Base-by-base conservation (phyloP, 2,888 invertebrate genomes). In the Steinernema scapterisci region DNA sequence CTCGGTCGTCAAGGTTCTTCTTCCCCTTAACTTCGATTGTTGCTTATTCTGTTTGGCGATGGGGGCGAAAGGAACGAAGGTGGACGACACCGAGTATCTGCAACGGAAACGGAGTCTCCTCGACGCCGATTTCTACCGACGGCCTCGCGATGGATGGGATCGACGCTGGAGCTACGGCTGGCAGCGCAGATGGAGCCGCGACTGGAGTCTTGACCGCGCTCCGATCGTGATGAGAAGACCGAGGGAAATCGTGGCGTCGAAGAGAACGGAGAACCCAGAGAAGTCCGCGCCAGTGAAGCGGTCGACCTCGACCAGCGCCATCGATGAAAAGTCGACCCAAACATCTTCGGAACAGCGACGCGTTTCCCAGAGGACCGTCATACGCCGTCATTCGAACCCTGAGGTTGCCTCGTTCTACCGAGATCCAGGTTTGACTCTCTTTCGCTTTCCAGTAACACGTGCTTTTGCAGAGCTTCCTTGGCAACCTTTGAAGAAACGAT, bases 181-280 rank as follows among this genome's bases (percentile, higher is more conserved):
- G 52, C 19, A 23, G 23, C 27, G 63, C 25, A 21, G 38, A 25
- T 63, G 63, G 63, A 63, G 31, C 19, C 27, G 63, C 63, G 38
- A 63, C 16, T 63, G 63, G 63, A 63, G 63, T n/a, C 16, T 63
- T 31, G 63, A 63, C 21, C 19, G 21, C 23, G 21, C 23, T 54
- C 48, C 48, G 52, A 52, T 21, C 52, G 52, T 52, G 52, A n/a
- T 7, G 48, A 48, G 48, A 48, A 48, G 2, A n/a, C 48, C 19
- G 13, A 16, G 48, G 48, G 48, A 48, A 48, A 16, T 19, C 5
- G 16, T 48, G 48, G 48, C 2, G 38, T 38, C 5, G 48, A 13
- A n/a, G 52, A 52, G 21, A 9, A 19, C 6, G 52, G 5, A 48
- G n/a, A 48, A 48, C 13, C 3, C 5, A 3, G 48, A 48, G 48